Evolutionary conservation across 2,113 vertebrate species (phyloP), one percentile per base, ranked within the genome.

Genomic region (Platysternon megacephalum): DNA sequence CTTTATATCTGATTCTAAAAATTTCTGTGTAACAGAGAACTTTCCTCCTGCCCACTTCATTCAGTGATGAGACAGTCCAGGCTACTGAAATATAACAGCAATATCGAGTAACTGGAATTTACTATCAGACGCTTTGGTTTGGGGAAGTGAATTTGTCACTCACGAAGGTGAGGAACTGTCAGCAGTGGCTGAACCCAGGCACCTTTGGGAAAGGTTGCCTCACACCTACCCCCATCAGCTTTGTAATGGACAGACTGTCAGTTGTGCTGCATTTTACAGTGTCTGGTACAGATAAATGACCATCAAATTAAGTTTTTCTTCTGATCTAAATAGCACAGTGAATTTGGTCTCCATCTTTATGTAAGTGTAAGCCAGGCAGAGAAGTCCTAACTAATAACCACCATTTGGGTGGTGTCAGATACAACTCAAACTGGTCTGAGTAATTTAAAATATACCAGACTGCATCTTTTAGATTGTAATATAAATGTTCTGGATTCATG

Each of bases 401-500:
- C 87, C 7, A 0, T 86, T 89, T 72, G 44, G 79, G 72, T 85
- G 79, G 80, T 87, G 42, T 55, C 83, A n/a, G 39, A 65, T 85
- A 76, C 52, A 44, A 56, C 39, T 55, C 85, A 82, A 42, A 55
- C 61, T 94, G 78, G 72, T 39, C n/a, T 22, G 6, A 3, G 49
- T 72, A 89, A 87, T 53, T 89, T 90, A 84, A 92, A 96, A 91
- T 87, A 72, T 2, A 61, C 84, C 91, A 56, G 72, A 79, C 61
- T 83, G 85, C 78, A 49, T 87, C 88, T 86, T 81, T 89, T 84
- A 86, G 52, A 89, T 80, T 82, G 35, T 92, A 87, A 56, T 3
- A 61, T 78, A 91, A 78, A 94, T 95, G 91, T 46, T 92, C 85
- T 56, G 48, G 93, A 72, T 94, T 93, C 93, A 85, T 89, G 51